A percentile compares a stretch with the other conserved stretches of the same genome.
Evolutionary conservation across 2,797 vertebrate genomes (phyloP).

Genomic region (Falco naumanni): DNA sequence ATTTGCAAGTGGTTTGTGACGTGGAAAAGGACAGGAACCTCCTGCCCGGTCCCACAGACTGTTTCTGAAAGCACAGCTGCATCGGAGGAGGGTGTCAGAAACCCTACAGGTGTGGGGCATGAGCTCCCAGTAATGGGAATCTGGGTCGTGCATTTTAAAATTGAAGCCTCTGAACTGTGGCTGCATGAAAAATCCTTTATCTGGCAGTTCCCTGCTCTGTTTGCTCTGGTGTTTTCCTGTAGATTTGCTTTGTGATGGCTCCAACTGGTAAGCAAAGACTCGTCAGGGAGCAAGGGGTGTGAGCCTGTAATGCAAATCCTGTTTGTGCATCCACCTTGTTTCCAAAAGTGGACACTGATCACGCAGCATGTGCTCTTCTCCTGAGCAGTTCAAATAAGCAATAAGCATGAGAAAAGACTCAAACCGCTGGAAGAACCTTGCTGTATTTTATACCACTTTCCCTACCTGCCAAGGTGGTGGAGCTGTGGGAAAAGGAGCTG

Average conservation of each 20-base stretch:
- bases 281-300: rapidly evolving
- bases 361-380: background rate
- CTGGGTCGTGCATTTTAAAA: background rate
- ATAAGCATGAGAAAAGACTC: background rate
- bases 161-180: background rate
- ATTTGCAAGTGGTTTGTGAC: background rate
- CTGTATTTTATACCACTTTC: background rate
- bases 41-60: background rate
- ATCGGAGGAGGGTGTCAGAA: background rate
- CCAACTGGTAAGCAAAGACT: background rate
- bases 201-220: background rate
- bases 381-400: background rate
- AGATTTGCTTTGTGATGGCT: background rate
- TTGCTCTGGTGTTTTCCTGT: background rate
- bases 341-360: background rate
- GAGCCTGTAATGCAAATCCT: background rate
- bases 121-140: background rate
- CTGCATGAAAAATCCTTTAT: background rate
- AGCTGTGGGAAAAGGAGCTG: background rate
- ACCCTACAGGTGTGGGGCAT: background rate
- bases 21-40: background rate
- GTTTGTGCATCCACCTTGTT: background rate
- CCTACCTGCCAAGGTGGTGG: background rate
- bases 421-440: background rate
- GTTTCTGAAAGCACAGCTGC: background rate